Evolutionary conservation across 2,888 invertebrate genomes (phyloP).

Genomic region (Melitaea athalia): DNA sequence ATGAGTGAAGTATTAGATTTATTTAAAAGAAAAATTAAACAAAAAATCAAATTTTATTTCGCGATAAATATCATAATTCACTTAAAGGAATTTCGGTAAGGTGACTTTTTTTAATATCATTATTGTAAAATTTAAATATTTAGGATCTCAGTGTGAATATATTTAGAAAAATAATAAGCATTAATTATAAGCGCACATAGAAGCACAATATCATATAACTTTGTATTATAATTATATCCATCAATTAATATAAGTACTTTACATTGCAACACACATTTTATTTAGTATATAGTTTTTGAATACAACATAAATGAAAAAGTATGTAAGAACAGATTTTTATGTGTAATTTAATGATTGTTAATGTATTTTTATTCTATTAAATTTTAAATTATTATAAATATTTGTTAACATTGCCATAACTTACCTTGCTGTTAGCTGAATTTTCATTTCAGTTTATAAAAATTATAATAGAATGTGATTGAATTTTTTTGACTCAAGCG

Average conservation of each 20-base stretch:
- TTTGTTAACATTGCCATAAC: too few species aligned
- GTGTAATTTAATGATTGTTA: too few species aligned
- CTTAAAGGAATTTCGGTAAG: slow-evolving; percentile 8
- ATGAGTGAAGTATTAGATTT: too few species aligned
- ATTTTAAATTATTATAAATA: too few species aligned
- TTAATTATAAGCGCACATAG: slow-evolving; percentile 12
- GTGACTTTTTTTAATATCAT: slow-evolving; percentile 21
- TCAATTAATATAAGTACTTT: neutral
- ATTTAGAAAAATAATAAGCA: slow-evolving; percentile 11
- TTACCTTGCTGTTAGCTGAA: too few species aligned
- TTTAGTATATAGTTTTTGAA: too few species aligned
- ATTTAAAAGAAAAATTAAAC: neutral
- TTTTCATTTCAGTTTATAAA: too few species aligned
- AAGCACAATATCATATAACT: slow-evolving; percentile 1
- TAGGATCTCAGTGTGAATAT: slow-evolving; percentile 28
- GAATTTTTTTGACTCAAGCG: too few species aligned
- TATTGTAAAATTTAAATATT: slow-evolving; percentile 19
- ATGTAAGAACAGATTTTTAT: neutral
- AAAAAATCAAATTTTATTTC: neutral
- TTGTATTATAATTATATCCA: neutral
- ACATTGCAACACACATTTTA: too few species aligned
- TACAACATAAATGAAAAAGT: too few species aligned
- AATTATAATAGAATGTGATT: too few species aligned
- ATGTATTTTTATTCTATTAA: too few species aligned
- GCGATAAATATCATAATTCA: slow-evolving; percentile 1